Evolutionary conservation across 2,113 vertebrate species (phyloP).

Genomic region (Perca schrenkii): DNA sequence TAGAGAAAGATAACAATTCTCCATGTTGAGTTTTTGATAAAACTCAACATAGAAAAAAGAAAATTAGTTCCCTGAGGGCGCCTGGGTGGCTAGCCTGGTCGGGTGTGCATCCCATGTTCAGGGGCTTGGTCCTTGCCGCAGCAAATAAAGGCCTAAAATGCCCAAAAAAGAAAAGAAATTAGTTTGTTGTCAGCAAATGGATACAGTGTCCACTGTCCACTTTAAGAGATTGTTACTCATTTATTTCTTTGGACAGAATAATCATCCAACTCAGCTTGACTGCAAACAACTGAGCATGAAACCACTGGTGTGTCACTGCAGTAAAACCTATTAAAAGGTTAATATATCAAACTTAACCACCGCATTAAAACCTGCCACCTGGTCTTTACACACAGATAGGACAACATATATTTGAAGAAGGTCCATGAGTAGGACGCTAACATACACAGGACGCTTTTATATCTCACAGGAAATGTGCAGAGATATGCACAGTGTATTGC

Average conservation of each 20-base stretch:
- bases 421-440: too few relatives aligned
- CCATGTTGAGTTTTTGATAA: not conserved
- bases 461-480: not conserved
- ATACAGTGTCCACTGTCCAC: not conserved
- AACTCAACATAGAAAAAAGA: not conserved
- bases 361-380: slow-evolving; percentile 19
- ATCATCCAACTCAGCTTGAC: not conserved
- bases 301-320: slow-evolving; percentile 24
- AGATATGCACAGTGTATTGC: not conserved
- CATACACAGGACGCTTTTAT: not conserved
- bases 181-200: not conserved
- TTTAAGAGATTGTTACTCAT: not conserved
- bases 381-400: not conserved
- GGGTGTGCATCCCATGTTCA: too few relatives aligned
- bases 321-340: slow-evolving; percentile 33
- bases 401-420: not conserved
- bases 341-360: slow-evolving; percentile 16
- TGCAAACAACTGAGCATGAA: not conserved
- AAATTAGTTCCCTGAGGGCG: too few relatives aligned
- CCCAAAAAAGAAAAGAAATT: too few relatives aligned
- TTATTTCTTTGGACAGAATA: not conserved
- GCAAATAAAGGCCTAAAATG: too few relatives aligned
- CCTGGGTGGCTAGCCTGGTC: too few relatives aligned
- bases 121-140: too few relatives aligned
- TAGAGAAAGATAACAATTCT: not conserved